Base-by-base conservation (phyloP, 2,888 invertebrate species). In the Ophion obscuratus region DNA sequence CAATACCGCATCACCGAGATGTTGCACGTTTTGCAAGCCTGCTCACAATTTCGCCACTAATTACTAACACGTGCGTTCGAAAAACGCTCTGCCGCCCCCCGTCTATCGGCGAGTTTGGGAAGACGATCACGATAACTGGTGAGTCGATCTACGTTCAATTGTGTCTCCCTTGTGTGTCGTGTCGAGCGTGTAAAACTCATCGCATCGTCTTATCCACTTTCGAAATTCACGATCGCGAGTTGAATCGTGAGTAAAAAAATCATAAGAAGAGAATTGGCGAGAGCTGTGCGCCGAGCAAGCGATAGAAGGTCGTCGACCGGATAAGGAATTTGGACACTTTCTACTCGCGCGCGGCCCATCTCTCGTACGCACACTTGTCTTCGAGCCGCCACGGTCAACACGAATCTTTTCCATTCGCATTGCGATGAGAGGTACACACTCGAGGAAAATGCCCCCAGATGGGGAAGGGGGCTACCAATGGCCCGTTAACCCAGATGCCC, bases 281-380 rank as follows among this genome's bases (percentile, higher is more conserved):
- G 77, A 53, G 82, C 75, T 70, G 84, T 57, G 59, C 36, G 79
- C 68, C 62, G 24, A 57, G 73, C 64, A 7, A 67, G 59, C 71
- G 83, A 81, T 80, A 75, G 80, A 83, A 81, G 84, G 85, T 80
- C 81, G 84, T 83, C 70, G 80, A 82, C 84, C 87, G 84, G 82
- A 88, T 79, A 89, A 91, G 89, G 88, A 92, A 92, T 92, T 91
- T 91, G 89, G 92, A 89, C 92, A 92, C 93, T 93, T 93, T 93
- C 93, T 93, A 93, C 91, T 90, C 85, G 86, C 81, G 76, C 77
- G 10, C 70, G 6, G 31, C 36, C 53, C 53, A 53, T 53, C 53
- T 53, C 53, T 53, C 68, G 47, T 40, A 76, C 61, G 44, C 47
- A 62, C 70, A 14, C 57, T 73, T n/a, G 7, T 68, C 68, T 64